phyloP scores from a whole-genome alignment of 2,888 invertebrate genomes.

The Zelleria hepariella region DNA sequence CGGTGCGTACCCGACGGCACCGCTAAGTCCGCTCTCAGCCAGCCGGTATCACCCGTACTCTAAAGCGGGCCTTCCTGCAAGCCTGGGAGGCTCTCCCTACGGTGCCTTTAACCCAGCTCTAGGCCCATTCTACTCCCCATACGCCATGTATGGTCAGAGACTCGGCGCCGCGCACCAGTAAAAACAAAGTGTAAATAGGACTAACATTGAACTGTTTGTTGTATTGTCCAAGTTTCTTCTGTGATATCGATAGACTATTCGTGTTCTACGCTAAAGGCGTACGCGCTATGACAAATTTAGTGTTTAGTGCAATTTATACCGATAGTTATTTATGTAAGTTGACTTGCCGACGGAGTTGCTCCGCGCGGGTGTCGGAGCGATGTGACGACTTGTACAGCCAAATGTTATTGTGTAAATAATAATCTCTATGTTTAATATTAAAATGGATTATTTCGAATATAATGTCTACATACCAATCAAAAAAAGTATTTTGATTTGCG shows the following conservation, averaged over 20 bases:
- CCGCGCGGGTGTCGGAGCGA: slow-evolving; percentile 29
- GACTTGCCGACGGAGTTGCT: slow-evolving; percentile 39
- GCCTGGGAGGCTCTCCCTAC: slow-evolving; percentile 81
- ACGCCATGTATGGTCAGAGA: slow-evolving; percentile 91
- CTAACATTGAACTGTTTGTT: slow-evolving; percentile 43
- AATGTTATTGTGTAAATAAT: slow-evolving; percentile 65
- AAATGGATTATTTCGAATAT: slow-evolving; percentile 65
- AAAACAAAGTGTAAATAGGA: slow-evolving; percentile 44
- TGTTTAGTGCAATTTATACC: slow-evolving; percentile 66
- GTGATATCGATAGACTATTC: slow-evolving; percentile 69
- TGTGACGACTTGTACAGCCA: slow-evolving; percentile 58
- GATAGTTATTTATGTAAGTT: slow-evolving; percentile 56
- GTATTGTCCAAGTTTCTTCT: slow-evolving; percentile 73
- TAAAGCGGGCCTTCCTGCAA: slow-evolving; percentile 81
- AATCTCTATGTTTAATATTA: slow-evolving; percentile 64
- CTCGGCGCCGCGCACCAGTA: slow-evolving; percentile 89
- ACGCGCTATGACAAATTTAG: slow-evolving; percentile 63
- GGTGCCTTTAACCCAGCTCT: slow-evolving; percentile 86
- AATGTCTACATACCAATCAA: slow-evolving; percentile 58
- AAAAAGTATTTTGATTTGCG: slow-evolving; percentile 29
- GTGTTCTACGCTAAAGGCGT: slow-evolving; percentile 40
- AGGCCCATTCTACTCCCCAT: slow-evolving; percentile 91
- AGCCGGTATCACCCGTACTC: slow-evolving; percentile 94
- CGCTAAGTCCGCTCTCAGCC: slow-evolving; percentile 87
- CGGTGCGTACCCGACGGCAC: slow-evolving; percentile 80